phyloP scores from a whole-genome alignment of 2,888 invertebrate genomes.

The Phasia obesa region DNA sequence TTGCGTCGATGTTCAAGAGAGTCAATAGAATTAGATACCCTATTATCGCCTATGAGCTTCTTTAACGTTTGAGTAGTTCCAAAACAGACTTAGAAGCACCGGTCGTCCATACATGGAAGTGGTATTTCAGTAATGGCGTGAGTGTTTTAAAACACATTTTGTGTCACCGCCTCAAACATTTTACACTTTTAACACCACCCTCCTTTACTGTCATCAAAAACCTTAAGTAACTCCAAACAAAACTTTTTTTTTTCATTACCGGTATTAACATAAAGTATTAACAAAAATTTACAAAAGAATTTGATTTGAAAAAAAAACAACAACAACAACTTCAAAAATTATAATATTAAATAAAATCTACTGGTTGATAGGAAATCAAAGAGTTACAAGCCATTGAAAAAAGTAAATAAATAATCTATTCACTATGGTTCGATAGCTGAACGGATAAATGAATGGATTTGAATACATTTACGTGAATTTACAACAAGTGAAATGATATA shows the following conservation, averaged over 20 bases:
- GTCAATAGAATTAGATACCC: no score
- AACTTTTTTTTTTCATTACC: slow-evolving; percentile 55
- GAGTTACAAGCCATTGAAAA: slow-evolving; percentile 67
- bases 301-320: slow-evolving; percentile 12
- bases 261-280: slow-evolving; percentile 59
- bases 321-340: slow-evolving; percentile 6
- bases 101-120: no score
- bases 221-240: slow-evolving; percentile 19
- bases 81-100: no score
- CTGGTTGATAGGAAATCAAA: slow-evolving; percentile 68
- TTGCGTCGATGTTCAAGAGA: no score
- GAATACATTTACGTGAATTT: slow-evolving; percentile 52
- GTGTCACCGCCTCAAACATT: not conserved
- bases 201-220: not conserved
- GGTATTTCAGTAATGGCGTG: no score
- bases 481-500: slow-evolving; percentile 18
- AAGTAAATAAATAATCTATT: slow-evolving; percentile 63
- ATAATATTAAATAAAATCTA: slow-evolving; percentile 43
- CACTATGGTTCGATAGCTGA: slow-evolving; percentile 27
- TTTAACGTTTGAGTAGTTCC: no score
- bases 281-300: slow-evolving; percentile 37
- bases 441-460: slow-evolving; percentile 55
- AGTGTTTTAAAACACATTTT: no score
- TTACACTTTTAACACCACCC: not conserved
- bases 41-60: no score